Base-by-base conservation (phyloP, 2,797 vertebrate genomes). In the Acomys russatus region DNA sequence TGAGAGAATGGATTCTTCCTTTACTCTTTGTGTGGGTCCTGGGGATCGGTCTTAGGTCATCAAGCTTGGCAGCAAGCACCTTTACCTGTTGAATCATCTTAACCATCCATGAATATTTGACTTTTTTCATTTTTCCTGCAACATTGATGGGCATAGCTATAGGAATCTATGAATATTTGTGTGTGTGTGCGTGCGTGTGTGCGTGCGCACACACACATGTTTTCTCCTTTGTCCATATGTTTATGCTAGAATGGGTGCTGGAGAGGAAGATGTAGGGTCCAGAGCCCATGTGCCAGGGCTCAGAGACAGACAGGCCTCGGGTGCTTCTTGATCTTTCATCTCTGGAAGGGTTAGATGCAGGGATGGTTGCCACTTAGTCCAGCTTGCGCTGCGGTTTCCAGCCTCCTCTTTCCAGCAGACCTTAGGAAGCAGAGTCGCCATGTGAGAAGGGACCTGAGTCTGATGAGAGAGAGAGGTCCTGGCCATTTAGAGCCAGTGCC, bases 121-220 rank as follows among this genome's bases (percentile, higher is more conserved):
- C 88, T 94, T 74, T 68, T 95, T 96, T 97, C 95, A 61, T 83
- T 98, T 98, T 98, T 98, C 93, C 97, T 96, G 96, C 94, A 96
- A 96, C 97, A 97, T 98, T 98, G 88, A 59, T 76, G 74, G 44
- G 25, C 59, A 63, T 14, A 85, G 80, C 68, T 73, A 8, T n/a
- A 23, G 70, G 64, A 85, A 54, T 23, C 30, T n/a, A 8, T 22
- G 44, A 23, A 15, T 33, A 1, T 4, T 0, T 6, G 38, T 20
- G 8, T 10, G 6, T 22, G 0, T 68, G 2, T 66, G 5, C 3
- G 1, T 30, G 1, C 33, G 6, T 33, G 10, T 51, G 15, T 51
- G 38, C 20, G 4, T 20, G 10, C 4, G 10, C n/a, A n/a, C n/a
- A n/a, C n/a, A n/a, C n/a, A n/a, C 4, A 6, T 68, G 20, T n/a